These are phyloP conservation scores for Clarias gariepinus DNA, from an alignment of 2,113 vertebrate species.

Conservation along the genomic window DNA sequence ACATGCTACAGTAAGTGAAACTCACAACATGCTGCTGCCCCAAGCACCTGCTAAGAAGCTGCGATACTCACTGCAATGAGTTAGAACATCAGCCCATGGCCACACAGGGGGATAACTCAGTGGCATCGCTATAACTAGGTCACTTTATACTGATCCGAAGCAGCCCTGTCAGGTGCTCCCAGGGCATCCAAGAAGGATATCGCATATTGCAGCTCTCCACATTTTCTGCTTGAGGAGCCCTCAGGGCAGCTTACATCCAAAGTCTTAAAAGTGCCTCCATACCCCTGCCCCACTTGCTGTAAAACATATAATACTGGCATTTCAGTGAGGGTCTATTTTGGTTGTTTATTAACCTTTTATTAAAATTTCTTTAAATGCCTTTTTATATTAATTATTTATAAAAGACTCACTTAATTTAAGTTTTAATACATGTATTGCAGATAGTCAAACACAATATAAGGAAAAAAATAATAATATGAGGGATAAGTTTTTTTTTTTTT, in stretches of 20 bases:
- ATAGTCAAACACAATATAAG: background rate
- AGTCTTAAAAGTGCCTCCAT: conserved; percentile 8
- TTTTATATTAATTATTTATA: conserved; percentile 9
- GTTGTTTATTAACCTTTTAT: conserved; percentile 21
- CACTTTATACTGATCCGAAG: conserved; percentile 45
- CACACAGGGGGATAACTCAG: conserved; percentile 29
- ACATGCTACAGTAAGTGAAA: conserved; percentile 33
- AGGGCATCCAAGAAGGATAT: conserved; percentile 39
- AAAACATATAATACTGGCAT: conserved; percentile 12
- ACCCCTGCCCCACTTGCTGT: background rate
- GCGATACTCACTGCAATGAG: conserved; percentile 28
- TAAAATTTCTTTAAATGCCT: conserved; percentile 1
- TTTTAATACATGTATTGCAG: background rate
- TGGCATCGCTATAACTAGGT: conserved; percentile 44
- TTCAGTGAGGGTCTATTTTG: background rate
- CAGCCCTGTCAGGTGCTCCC: conserved; percentile 34
- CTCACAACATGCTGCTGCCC: conserved; percentile 39
- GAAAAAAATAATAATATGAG: background rate
- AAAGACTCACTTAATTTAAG: background rate
- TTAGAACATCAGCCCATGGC: conserved; percentile 44
- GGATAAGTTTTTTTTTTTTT: conserved; percentile 24
- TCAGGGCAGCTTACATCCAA: conserved; percentile 47
- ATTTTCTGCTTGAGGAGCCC: conserved; percentile 31
- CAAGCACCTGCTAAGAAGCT: conserved; percentile 49
- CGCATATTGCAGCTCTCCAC: conserved; percentile 41